Evolutionary conservation across 2,113 vertebrate species (phyloP).

Genomic region (Serilophus lunatus): DNA sequence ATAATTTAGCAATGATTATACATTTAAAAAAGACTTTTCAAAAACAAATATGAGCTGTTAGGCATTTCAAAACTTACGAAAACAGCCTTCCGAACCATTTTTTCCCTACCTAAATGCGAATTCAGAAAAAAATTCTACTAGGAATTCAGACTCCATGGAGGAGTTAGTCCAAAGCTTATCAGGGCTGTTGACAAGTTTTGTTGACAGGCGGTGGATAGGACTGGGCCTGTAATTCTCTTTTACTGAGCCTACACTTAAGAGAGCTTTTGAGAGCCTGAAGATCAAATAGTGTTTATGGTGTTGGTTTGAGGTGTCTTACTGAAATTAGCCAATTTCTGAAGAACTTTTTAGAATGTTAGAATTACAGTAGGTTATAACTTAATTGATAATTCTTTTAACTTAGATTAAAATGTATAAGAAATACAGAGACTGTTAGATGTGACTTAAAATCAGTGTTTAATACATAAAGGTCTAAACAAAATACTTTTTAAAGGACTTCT

Average conservation of each 20-base stretch:
- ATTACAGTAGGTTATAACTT: background rate
- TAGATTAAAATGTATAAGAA: background rate
- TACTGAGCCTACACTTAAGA: background rate
- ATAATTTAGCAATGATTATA: background rate
- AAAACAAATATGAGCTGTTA: background rate
- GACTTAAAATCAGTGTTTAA: background rate
- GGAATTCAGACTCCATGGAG: background rate
- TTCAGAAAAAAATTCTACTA: background rate
- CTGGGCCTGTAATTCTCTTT: background rate
- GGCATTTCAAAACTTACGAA: background rate
- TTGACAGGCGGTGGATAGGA: background rate
- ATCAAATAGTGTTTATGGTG: background rate
- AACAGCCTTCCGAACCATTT: background rate
- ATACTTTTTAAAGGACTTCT: background rate
- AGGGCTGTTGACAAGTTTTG: fast-evolving
- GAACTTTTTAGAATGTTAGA: background rate
- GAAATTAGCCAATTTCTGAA: background rate
- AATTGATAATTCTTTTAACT: background rate
- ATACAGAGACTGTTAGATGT: background rate
- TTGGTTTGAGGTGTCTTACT: background rate
- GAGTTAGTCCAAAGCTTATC: background rate
- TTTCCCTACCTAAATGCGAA: background rate
- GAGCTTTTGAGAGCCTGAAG: background rate
- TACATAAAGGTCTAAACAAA: background rate
- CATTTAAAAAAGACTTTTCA: background rate